Base-by-base conservation (phyloP, 2,113 vertebrate genomes). In the Gallinago media region DNA sequence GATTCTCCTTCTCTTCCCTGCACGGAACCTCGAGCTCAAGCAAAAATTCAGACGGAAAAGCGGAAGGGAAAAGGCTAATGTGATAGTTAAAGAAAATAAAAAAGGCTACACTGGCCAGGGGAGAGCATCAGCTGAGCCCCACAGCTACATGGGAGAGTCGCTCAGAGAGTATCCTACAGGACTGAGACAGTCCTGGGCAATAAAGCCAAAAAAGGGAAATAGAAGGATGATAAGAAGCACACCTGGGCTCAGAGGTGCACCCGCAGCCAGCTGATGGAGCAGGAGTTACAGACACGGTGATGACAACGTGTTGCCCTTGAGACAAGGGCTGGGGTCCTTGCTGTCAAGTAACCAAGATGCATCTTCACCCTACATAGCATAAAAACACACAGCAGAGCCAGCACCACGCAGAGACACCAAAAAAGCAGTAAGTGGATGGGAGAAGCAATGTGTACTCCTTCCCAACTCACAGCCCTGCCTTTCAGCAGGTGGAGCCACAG, bases 401-500 rank as follows among this genome's bases (percentile, higher is more conserved):
- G 54, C 58, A 44, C 19, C 19, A 18, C 15, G 38, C 55, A 70
- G 38, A 70, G 55, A 42, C 15, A 7, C 16, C 20, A 63, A 63
- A 44, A 32, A 15, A 46, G 3, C 27, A 27, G 63, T 29, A 36
- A 38, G 34, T 12, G 47, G 29, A 8, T 29, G 42, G 26, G 61
- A 84, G 73, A 81, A 84, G 34, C 22, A 5, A 29, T 1, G 40
- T 32, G 36, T 63, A 16, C 59, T 94, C 68, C 63, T 36, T 40
- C 11, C 0, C 44, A 81, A 87, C 70, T 95, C 91, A 72, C 59
- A 72, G 65, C 20, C 27, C 0, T 92, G 89, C 95, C 70, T 97
- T 96, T 91, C 96, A 95, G 95, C 89, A 97, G 96, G 91, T 97
- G 96, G 96, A 97, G 95, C 96, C 86, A 96, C 96, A 96, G 91